Conservation (phyloP, 2,113 vertebrate species). For the Dasyornis broadbenti region DNA sequence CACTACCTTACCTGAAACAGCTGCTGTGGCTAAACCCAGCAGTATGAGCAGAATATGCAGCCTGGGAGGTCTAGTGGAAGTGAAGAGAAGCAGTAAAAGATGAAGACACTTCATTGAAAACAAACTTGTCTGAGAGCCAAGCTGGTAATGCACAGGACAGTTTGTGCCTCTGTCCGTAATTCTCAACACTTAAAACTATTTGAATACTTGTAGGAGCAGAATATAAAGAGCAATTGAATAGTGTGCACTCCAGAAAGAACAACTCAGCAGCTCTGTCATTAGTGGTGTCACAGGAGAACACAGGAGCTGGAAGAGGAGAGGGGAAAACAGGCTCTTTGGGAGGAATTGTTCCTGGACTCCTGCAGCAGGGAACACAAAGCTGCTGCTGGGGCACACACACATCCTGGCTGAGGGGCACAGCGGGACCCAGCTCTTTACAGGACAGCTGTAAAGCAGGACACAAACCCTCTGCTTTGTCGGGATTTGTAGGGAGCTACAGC, state of each 20-base stretch:
- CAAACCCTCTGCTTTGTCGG: background rate
- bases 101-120: background rate
- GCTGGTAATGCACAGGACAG: background rate
- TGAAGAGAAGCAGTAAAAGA: background rate
- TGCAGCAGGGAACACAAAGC: background rate
- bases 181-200: background rate
- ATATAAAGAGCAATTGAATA: background rate
- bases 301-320: background rate
- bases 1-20: background rate
- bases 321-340: background rate
- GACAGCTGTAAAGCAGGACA: background rate
- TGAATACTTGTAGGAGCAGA: background rate
- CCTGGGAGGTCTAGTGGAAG: background rate
- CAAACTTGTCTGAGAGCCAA: background rate
- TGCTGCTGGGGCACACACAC: background rate
- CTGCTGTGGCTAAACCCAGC: background rate
- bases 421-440: background rate
- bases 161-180: background rate
- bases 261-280: background rate
- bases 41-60: background rate
- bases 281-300: background rate
- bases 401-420: background rate
- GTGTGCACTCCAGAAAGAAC: background rate
- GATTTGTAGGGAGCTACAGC: rapidly evolving
- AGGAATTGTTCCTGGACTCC: background rate